Percentiles rank a stretch among this genome's conserved stretches.
phyloP scores from a whole-genome alignment of 2,888 invertebrate genomes.

The Drosophila aldrichi region DNA sequence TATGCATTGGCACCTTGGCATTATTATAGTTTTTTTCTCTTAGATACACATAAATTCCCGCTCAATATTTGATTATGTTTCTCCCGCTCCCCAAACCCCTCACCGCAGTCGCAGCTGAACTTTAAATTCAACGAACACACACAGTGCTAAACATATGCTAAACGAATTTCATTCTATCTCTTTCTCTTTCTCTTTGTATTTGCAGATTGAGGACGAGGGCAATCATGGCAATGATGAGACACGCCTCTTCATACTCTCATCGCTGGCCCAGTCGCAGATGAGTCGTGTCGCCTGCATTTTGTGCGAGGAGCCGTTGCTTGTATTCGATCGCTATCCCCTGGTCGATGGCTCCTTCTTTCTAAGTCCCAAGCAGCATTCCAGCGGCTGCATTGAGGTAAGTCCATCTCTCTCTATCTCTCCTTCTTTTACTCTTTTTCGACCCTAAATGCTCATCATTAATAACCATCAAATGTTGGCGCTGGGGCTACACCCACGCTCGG shows the following conservation, averaged over 20 bases:
- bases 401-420: neutral
- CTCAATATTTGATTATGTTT: constrained; percentile 38
- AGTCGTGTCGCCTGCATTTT: constrained; percentile 94
- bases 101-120: neutral
- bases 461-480: constrained; percentile 55
- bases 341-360: constrained; percentile 99
- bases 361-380: constrained; percentile 96
- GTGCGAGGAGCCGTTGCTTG: constrained; percentile 95
- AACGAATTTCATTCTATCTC: constrained; percentile 49
- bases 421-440: neutral
- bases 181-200: constrained; percentile 52
- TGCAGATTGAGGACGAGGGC: constrained; percentile 98
- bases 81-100: neutral
- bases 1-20: constrained; percentile 51
- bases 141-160: constrained; percentile 22
- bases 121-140: constrained; percentile 17
- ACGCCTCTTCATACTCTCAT: constrained; percentile 97
- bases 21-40: constrained; percentile 46
- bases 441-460: constrained; percentile 63
- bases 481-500: constrained; percentile 54
- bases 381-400: constrained; percentile 93
- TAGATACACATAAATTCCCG: constrained; percentile 32
- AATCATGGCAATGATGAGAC: constrained; percentile 99
- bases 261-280: constrained; percentile 95
- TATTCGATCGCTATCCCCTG: constrained; percentile 98